phyloP scores from a whole-genome alignment of 2,888 invertebrate genomes.

The Troglohyphantes excavatus region DNA sequence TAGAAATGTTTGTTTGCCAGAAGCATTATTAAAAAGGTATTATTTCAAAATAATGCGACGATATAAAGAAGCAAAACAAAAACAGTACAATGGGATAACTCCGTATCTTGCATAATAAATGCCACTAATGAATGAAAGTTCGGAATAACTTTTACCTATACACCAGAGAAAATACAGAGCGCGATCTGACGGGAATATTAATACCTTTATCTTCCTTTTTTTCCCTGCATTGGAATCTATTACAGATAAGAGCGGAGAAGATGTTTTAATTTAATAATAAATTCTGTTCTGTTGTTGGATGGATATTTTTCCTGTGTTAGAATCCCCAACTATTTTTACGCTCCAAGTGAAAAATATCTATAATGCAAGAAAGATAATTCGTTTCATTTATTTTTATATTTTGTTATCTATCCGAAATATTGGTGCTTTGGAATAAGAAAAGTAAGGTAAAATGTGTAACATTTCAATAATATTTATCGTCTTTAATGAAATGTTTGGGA shows the following conservation, averaged over 20 bases:
- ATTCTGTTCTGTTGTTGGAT: background rate
- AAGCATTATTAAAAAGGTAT: background rate
- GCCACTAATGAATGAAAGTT: background rate
- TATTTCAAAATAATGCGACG: background rate
- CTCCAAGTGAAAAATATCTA: background rate
- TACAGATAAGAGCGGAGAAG: background rate
- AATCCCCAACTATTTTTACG: constrained; percentile 1
- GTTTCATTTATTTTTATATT: background rate
- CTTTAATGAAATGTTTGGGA: too few relatives aligned
- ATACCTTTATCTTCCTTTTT: background rate
- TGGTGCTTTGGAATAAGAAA: background rate
- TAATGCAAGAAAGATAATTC: background rate
- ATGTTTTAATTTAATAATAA: constrained; percentile 26
- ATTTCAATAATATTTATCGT: too few relatives aligned
- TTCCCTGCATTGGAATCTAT: background rate
- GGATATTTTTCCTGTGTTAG: constrained; percentile 5
- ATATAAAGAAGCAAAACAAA: background rate
- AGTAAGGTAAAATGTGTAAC: too few relatives aligned
- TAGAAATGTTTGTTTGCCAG: background rate
- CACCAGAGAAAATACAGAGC: background rate
- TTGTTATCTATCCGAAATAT: background rate
- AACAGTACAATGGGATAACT: background rate
- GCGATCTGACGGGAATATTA: background rate
- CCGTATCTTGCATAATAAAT: background rate
- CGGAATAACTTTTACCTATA: background rate